A percentile compares a stretch with the other conserved stretches of the same genome.
Conservation (phyloP, 2,113 vertebrate genomes). For the Ivindomyrus marchei region DNA sequence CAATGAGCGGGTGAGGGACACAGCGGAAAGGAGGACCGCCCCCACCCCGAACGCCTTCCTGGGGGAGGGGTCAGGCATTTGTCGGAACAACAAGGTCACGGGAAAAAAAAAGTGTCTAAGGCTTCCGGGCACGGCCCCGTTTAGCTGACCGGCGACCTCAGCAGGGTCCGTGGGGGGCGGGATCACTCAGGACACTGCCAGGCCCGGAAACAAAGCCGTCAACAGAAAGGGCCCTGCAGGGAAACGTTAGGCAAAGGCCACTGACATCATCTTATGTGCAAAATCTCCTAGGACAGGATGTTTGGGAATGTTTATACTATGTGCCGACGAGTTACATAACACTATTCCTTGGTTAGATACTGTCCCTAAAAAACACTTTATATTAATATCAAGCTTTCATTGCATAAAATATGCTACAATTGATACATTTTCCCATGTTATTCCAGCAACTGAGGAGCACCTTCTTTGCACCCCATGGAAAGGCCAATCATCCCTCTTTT, state of each 20-base stretch:
- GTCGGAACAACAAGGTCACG: slow-evolving; percentile 55
- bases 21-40: background rate
- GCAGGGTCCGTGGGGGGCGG: slow-evolving; percentile 50
- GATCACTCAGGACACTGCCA: slow-evolving; percentile 51
- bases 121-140: slow-evolving; percentile 50
- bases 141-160: slow-evolving; percentile 65
- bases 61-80: slow-evolving; percentile 7
- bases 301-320: background rate
- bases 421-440: background rate
- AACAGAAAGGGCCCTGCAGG: background rate
- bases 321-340: background rate
- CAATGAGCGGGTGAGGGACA: background rate
- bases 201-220: background rate
- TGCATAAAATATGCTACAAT: background rate
- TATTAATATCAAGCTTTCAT: background rate
- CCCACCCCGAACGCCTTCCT: background rate
- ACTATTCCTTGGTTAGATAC: background rate
- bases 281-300: background rate
- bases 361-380: background rate
- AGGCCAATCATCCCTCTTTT: background rate
- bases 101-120: slow-evolving; percentile 48
- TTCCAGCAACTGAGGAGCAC: background rate
- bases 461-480: background rate
- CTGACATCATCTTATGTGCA: background rate
- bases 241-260: background rate